phyloP scores from a whole-genome alignment of 2,888 invertebrate genomes.

The Azorinus chamasolen region DNA sequence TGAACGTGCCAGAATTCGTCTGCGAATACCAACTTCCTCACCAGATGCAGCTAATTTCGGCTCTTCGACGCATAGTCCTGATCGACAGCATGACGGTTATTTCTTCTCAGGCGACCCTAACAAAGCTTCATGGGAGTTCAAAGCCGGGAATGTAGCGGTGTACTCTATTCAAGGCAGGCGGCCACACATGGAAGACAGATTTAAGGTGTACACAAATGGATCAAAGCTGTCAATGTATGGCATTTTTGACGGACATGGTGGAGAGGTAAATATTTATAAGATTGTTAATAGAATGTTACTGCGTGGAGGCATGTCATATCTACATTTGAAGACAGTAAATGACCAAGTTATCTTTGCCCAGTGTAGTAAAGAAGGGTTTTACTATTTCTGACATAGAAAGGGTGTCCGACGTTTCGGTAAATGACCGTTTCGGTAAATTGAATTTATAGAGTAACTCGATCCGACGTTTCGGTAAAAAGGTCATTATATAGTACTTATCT shows the following conservation, averaged over 20 bases:
- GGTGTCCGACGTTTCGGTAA: too few relatives aligned
- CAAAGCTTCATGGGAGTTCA: constrained; percentile 90
- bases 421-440: too few relatives aligned
- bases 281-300: too few relatives aligned
- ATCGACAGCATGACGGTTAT: constrained; percentile 6
- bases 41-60: not conserved
- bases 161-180: constrained; percentile 96
- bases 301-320: too few relatives aligned
- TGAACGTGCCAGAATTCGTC: constrained; percentile 55
- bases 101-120: constrained; percentile 62
- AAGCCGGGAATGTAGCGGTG: constrained; percentile 92
- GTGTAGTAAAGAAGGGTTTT: too few relatives aligned
- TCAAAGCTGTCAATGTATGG: constrained; percentile 96
- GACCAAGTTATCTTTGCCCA: too few relatives aligned
- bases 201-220: constrained; percentile 94
- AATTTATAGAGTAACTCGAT: too few relatives aligned
- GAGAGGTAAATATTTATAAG: constrained; percentile 91
- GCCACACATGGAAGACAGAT: constrained; percentile 97
- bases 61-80: not conserved
- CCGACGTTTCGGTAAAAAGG: too few relatives aligned
- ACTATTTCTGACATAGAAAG: too few relatives aligned
- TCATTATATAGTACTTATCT: too few relatives aligned
- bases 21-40: constrained; percentile 11
- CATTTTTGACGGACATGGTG: constrained; percentile 98
- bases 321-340: too few relatives aligned